Base-by-base conservation (phyloP, 2,113 vertebrate genomes). In the Ochotona princeps region DNA sequence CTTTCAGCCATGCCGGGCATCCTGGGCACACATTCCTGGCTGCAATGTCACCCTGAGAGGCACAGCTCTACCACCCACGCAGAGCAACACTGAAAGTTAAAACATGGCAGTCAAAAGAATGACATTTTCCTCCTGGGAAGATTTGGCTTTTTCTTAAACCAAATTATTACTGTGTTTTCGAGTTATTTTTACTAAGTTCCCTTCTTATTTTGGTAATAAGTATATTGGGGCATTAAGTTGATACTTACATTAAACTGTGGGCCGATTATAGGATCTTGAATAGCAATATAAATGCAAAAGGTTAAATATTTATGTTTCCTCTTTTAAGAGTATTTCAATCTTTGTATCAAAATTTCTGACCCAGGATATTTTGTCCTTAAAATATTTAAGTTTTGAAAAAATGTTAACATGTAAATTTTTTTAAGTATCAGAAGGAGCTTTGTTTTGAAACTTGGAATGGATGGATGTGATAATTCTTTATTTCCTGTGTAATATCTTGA, bases 121-220 rank as follows among this genome's bases (percentile, higher is more conserved):
- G 25, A 14, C 70, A 35, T 10, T 75, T 73, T n/a, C 2, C 44
- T 89, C 60, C 35, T 35, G 8, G 61, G 2, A 70, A 11, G 38
- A 75, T 69, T 92, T 60, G 44, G 12, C 63, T 69, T 94, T 51
- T 26, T 81, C 74, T 67, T 75, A 90, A 86, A 51, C 8, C n/a
- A 74, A 73, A 65, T 30, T 51, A 13, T 65, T 69, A 51, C 49
- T 28, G 8, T 12, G 30, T 65, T 67, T 79, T 83, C 44, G 47
- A 93, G 6, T 6, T 80, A 35, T n/a, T 73, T 91, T 89, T 63
- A 3, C 21, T 32, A 15, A 8, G 49, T 11, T 15, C 20, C 57
- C 30, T 83, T 74, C 66, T 28, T 38, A 78, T 91, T 87, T 78
- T 83, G 78, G 38, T 25, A 30, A n/a, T 26, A 32, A 30, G 54